These are phyloP conservation scores for Eonycteris spelaea DNA, from an alignment of 2,113 vertebrate species.

Conservation along the genomic window DNA sequence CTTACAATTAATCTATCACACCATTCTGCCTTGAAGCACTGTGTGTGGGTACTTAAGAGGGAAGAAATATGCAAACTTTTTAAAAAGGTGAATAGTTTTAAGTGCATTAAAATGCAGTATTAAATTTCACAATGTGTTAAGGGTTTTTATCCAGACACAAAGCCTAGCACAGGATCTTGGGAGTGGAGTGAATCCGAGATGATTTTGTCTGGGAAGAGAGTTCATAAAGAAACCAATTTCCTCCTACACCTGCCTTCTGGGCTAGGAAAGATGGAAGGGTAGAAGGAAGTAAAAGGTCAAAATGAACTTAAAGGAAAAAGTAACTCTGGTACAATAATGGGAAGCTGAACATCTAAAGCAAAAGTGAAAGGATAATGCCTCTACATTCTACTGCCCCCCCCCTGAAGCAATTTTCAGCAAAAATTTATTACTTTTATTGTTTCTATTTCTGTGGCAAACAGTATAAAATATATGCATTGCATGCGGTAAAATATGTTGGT, in stretches of 20 bases:
- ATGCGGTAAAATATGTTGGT: background rate
- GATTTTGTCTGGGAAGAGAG: background rate
- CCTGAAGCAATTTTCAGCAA: background rate
- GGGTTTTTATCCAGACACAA: background rate
- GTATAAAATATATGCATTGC: background rate
- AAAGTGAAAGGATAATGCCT: background rate
- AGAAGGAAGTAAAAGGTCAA: background rate
- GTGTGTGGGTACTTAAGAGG: background rate
- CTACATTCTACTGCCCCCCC: background rate
- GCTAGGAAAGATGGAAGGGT: background rate
- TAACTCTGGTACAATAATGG: background rate
- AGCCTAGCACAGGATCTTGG: background rate
- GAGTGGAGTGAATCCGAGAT: background rate
- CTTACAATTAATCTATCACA: background rate
- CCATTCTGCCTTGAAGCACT: background rate
- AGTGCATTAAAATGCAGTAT: background rate
- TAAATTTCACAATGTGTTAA: background rate
- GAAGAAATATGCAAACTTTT: background rate
- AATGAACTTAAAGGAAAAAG: background rate
- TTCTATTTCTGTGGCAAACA: background rate
- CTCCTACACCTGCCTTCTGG: background rate
- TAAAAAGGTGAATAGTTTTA: background rate
- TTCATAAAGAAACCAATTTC: conserved; percentile 8
- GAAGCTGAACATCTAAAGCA: background rate
- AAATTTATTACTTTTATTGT: background rate